These are phyloP conservation scores for Prionace glauca DNA, from an alignment of 2,797 vertebrate genomes.

Conservation along the genomic window DNA sequence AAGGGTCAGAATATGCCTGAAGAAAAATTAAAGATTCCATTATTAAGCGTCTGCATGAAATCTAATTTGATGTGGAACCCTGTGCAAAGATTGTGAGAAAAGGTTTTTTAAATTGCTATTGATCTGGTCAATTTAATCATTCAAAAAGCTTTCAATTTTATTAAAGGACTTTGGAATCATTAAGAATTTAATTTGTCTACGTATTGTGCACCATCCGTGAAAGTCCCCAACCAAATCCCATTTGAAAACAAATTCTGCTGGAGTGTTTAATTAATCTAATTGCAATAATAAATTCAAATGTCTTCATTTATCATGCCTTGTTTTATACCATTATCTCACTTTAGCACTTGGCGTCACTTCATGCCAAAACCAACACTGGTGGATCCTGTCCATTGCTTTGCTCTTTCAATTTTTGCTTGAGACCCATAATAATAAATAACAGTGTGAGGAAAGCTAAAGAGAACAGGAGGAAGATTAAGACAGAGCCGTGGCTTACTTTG, in stretches of 20 bases:
- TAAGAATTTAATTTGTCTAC: not conserved
- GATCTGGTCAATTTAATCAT: not conserved
- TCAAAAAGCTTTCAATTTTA: not conserved
- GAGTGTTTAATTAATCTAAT: not conserved
- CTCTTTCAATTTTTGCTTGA: not conserved
- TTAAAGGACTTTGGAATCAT: not conserved
- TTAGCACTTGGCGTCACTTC: not conserved
- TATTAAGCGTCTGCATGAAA: not conserved
- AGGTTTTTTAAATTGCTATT: not conserved
- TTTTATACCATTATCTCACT: not conserved
- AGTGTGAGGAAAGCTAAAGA: not conserved
- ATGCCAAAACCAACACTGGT: not conserved
- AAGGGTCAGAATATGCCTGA: not conserved
- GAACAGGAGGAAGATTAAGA: not conserved
- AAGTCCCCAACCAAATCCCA: not conserved
- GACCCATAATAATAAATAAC: not conserved
- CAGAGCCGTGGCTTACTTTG: not conserved
- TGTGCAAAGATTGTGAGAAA: not conserved
- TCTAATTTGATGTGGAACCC: not conserved
- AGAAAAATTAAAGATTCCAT: not conserved
- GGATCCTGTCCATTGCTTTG: not conserved
- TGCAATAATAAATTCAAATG: not conserved
- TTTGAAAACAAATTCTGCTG: constrained; percentile 4
- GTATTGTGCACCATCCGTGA: not conserved
- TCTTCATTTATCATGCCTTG: not conserved